Conservation (phyloP, 2,113 vertebrate species). For the Sula dactylatra region DNA sequence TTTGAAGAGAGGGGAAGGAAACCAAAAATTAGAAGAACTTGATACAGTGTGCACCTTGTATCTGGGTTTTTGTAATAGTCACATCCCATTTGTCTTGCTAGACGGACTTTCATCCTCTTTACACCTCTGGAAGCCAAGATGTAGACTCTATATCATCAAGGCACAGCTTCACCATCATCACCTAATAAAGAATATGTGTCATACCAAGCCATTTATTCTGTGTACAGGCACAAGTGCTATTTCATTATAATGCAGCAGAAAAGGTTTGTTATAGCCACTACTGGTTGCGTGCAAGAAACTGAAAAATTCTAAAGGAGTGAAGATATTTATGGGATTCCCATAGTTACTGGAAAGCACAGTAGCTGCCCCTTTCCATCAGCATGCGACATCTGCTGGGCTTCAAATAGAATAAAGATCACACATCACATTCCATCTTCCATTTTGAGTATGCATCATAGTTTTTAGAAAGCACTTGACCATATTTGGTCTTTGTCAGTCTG, state of each 20-base stretch:
- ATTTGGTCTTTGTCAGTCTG: background rate
- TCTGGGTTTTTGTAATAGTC: background rate
- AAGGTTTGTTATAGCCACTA: background rate
- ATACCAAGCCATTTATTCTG: background rate
- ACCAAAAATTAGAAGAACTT: background rate
- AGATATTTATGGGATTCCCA: background rate
- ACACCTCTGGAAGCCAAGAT: background rate
- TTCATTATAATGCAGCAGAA: background rate
- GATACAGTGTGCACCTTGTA: background rate
- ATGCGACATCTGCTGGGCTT: background rate
- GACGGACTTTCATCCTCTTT: background rate
- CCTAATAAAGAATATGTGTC: background rate
- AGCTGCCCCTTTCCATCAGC: background rate
- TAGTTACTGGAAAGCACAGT: background rate
- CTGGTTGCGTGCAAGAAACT: background rate
- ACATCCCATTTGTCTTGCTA: background rate
- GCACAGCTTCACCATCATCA: background rate
- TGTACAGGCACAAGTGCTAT: background rate
- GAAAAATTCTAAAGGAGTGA: background rate
- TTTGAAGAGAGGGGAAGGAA: background rate
- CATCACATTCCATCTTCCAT: background rate
- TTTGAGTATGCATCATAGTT: background rate
- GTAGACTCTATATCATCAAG: accelerated
- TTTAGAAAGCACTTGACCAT: background rate
- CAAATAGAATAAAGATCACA: background rate